Base-by-base conservation (phyloP, 2,797 vertebrate species). In the Cryptoblepharus egeriae region DNA sequence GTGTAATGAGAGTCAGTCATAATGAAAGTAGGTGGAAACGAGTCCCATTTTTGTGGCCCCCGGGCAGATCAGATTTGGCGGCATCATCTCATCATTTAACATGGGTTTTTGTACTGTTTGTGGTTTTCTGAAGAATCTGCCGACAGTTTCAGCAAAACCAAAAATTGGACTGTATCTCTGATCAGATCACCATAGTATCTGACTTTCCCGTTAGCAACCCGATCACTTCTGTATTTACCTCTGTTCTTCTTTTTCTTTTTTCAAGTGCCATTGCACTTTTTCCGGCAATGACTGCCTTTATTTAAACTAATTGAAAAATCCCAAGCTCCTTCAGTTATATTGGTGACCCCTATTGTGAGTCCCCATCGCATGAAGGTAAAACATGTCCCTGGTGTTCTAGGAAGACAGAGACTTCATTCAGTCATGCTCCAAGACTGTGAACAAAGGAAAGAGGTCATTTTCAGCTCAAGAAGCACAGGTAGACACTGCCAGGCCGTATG, bases 361-460 rank as follows among this genome's bases (percentile, higher is more conserved):
- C 65, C 12, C 30, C n/a, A 28, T 55, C 58, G 60, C 24, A 30
- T 52, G 45, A 0, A 9, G 15, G 60, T 12, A 57, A 86, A 58
- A 82, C 60, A 81, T 13, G 6, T 52, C 39, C 32, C 52, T 55
- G 2, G 3, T 42, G 1, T 0, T 3, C 13, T 42, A 15, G 28
- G 64, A 61, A 63, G 30, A 57, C 4, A 1, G 70, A 49, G 55
- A 39, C 20, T 55, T 55, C 24, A 35, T 39, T 2, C 0, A 28
- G 20, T 20, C 61, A 18, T 57, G 72, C 60, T 2, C 4, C 0
- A 0, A 32, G 11, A 26, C 24, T 0, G 0, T 64, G 64, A 77
- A 79, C 4, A 73, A 77, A 75, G 28, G 0, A 13, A 32, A 80
- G 30, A 28, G 49, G 45, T 11, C 16, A 7, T 5, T 26, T 13